Conservation (phyloP, 2,113 vertebrate species). For the Piliocolobus tephrosceles region DNA sequence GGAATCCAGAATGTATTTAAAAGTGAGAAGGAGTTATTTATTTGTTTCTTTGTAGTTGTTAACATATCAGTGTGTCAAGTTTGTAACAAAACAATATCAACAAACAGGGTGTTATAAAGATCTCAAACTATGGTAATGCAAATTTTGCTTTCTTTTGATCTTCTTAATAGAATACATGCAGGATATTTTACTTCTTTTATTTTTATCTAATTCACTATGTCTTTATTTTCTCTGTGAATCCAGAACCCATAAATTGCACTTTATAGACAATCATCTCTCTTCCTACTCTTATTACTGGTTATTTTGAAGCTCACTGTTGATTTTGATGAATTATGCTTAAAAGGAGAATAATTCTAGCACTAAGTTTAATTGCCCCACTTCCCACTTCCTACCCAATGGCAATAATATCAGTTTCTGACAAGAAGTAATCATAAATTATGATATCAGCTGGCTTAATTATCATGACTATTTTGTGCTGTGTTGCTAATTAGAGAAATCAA, state of each 20-base stretch:
- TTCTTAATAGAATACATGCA: not conserved
- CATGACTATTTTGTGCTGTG: slow-evolving; percentile 61
- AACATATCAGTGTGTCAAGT: not conserved
- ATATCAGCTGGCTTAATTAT: slow-evolving; percentile 67
- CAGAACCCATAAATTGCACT: not conserved
- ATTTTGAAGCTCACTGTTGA: slow-evolving; percentile 26
- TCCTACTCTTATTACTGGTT: not conserved
- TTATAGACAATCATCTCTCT: not conserved
- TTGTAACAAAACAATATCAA: not conserved
- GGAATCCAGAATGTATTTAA: not conserved
- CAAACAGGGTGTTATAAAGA: not conserved
- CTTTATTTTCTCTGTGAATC: not conserved
- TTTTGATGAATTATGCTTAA: slow-evolving; percentile 57
- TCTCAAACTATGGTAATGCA: not conserved
- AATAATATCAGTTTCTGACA: slow-evolving; percentile 54
- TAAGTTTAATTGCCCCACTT: not conserved
- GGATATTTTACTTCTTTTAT: not conserved
- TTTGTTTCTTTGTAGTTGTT: not conserved
- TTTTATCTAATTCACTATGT: not conserved
- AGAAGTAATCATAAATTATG: slow-evolving; percentile 64
- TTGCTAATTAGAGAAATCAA: slow-evolving; percentile 61
- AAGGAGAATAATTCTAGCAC: slow-evolving; percentile 18
- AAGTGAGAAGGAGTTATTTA: not conserved
- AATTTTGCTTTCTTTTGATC: not conserved
- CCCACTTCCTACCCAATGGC: not conserved